Conservation (phyloP, 30 jellyfish, hydroid and myxozoan genomes). For the Chironex yamaguchii region DNA sequence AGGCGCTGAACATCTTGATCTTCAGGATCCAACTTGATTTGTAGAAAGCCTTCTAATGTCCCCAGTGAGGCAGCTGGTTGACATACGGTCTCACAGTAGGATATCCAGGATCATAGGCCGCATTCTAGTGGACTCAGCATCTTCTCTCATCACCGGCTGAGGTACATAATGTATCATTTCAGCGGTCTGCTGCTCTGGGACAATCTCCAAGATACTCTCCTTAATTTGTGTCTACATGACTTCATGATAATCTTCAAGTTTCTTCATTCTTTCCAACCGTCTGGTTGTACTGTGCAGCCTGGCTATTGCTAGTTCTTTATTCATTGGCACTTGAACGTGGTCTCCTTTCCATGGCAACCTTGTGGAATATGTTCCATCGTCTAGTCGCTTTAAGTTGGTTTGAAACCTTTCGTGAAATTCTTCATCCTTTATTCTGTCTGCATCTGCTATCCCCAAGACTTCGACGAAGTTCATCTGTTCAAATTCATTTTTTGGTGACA, state of each 20-base stretch:
- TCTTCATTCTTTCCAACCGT: conserved; percentile 55
- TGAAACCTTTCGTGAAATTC: conserved; percentile 50
- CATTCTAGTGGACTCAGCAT: neutral
- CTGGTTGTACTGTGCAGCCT: conserved; percentile 62
- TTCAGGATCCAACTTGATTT: conserved; percentile 51
- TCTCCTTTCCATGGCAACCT: conserved; percentile 70
- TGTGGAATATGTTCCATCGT: conserved; percentile 64
- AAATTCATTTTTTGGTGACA: conserved; percentile 58
- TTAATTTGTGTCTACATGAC: conserved; percentile 66
- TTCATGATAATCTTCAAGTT: conserved; percentile 46
- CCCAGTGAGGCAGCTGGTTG: conserved; percentile 54
- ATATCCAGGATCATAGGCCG: conserved; percentile 54
- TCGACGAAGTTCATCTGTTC: conserved; percentile 67
- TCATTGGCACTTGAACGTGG: conserved; percentile 36
- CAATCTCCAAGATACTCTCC: conserved; percentile 53
- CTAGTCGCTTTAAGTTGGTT: conserved; percentile 32
- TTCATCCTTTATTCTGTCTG: conserved; percentile 24
- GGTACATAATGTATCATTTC: conserved; percentile 9
- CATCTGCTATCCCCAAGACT: conserved; percentile 63
- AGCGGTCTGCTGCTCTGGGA: conserved; percentile 48
- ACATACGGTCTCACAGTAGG: conserved; percentile 64
- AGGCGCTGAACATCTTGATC: conserved; percentile 59
- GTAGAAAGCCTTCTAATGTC: conserved; percentile 64
- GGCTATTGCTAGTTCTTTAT: conserved; percentile 38
- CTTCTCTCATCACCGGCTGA: neutral